These are phyloP conservation scores for Agriopis marginaria DNA, from an alignment of 2,888 invertebrate species.

Conservation along the genomic window DNA sequence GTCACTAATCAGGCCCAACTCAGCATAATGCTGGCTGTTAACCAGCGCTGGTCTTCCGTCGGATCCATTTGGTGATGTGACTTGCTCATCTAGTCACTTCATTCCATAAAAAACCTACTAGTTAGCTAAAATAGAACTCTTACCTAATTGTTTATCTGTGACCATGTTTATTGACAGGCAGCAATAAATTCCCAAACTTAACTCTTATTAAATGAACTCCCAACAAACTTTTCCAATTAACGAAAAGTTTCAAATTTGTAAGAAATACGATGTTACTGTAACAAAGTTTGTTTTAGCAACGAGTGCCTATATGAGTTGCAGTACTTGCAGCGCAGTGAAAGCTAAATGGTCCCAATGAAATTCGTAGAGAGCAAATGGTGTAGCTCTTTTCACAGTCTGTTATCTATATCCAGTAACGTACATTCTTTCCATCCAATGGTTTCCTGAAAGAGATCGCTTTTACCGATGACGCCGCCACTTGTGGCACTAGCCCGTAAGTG, in stretches of 20 bases:
- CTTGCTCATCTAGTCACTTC: no score
- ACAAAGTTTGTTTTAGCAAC: slow-evolving; percentile 40
- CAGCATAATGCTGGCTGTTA: no score
- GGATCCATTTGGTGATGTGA: no score
- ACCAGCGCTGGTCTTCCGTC: no score
- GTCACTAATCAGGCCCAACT: no score
- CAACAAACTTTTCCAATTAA: slow-evolving; percentile 54
- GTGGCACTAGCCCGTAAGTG: no score
- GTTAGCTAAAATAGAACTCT: neutral
- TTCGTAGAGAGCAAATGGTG: neutral
- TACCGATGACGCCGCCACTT: no score
- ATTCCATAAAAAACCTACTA: no score
- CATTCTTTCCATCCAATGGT: no score
- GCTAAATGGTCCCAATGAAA: neutral
- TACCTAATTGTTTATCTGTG: slow-evolving; percentile 5
- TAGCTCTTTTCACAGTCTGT: neutral
- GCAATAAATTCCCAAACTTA: slow-evolving; percentile 51
- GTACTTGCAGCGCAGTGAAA: neutral
- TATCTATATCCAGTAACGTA: no score
- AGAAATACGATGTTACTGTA: slow-evolving; percentile 44
- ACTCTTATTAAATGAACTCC: slow-evolving; percentile 52
- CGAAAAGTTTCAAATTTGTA: slow-evolving; percentile 55
- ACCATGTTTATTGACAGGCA: slow-evolving; percentile 45
- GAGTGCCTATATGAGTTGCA: slow-evolving; percentile 10
- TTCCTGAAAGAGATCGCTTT: no score